phyloP scores from a whole-genome alignment of 2,113 vertebrate genomes.

The Zootoca vivipara region DNA sequence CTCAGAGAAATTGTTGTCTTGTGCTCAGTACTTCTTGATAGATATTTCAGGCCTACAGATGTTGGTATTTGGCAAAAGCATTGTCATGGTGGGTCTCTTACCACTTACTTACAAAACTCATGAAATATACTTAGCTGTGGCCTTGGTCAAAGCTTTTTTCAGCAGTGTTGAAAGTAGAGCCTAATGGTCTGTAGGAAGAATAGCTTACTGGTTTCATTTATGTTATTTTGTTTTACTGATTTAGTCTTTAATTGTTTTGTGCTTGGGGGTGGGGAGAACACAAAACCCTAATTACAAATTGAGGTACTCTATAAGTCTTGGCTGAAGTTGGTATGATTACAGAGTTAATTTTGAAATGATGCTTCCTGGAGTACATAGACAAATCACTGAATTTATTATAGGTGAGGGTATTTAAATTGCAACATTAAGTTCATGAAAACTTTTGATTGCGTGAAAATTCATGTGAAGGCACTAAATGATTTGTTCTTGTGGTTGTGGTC shows the following conservation, averaged over 20 bases:
- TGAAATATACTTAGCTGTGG: background rate
- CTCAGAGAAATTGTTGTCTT: background rate
- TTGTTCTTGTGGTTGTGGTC: background rate
- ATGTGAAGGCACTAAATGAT: constrained; percentile 8
- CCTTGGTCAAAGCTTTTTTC: background rate
- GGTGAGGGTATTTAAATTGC: constrained; percentile 34
- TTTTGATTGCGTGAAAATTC: background rate
- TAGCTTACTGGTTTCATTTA: background rate
- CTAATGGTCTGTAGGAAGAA: background rate
- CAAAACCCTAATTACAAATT: background rate
- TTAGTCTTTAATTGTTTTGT: background rate
- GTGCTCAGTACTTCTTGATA: background rate
- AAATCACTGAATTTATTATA: background rate
- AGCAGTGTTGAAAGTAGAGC: background rate
- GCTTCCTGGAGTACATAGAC: background rate
- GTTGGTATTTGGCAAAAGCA: background rate
- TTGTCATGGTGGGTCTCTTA: background rate
- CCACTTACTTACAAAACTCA: background rate
- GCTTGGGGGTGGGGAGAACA: background rate
- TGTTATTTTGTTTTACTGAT: background rate
- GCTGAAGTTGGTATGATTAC: background rate
- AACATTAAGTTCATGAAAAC: background rate
- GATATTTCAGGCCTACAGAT: background rate
- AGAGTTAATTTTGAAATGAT: constrained; percentile 17
- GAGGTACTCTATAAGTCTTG: background rate